Percentiles rank a stretch among this genome's conserved stretches.
Conservation (phyloP, 2,797 vertebrate species). For the Sebastes steindachneri region DNA sequence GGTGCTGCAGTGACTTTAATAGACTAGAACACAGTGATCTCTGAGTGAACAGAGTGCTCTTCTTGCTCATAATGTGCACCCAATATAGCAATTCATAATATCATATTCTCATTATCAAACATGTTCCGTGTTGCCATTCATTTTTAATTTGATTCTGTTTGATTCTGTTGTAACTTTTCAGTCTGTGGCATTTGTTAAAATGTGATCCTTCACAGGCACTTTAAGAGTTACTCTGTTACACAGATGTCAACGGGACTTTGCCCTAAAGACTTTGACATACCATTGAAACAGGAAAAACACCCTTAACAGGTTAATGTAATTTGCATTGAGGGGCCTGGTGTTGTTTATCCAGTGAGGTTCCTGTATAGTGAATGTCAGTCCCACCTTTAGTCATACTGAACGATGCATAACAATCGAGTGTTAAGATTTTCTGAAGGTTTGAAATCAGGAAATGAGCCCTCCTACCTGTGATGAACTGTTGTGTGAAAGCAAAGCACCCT, state of each 20-base stretch:
- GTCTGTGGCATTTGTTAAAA: background rate
- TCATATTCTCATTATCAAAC: background rate
- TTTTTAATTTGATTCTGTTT: background rate
- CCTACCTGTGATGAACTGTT: too few species aligned
- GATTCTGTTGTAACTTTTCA: too few species aligned
- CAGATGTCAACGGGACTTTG: background rate
- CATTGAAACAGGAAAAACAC: background rate
- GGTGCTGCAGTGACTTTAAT: background rate
- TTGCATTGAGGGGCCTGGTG: background rate
- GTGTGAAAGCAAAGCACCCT: too few species aligned
- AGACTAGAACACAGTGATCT: background rate
- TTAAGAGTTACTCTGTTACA: background rate
- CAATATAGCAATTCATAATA: background rate
- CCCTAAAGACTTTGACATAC: background rate
- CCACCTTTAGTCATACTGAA: background rate
- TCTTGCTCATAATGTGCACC: background rate
- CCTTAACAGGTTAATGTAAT: background rate
- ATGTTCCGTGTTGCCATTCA: background rate
- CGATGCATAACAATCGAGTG: background rate
- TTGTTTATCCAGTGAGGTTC: background rate
- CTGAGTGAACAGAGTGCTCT: background rate
- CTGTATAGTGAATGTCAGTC: background rate
- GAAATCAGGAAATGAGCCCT: too few species aligned
- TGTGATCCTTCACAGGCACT: background rate
- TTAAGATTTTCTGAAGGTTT: background rate